phyloP scores from a whole-genome alignment of 2,797 vertebrate genomes.

The Acanthurus lineatus region DNA sequence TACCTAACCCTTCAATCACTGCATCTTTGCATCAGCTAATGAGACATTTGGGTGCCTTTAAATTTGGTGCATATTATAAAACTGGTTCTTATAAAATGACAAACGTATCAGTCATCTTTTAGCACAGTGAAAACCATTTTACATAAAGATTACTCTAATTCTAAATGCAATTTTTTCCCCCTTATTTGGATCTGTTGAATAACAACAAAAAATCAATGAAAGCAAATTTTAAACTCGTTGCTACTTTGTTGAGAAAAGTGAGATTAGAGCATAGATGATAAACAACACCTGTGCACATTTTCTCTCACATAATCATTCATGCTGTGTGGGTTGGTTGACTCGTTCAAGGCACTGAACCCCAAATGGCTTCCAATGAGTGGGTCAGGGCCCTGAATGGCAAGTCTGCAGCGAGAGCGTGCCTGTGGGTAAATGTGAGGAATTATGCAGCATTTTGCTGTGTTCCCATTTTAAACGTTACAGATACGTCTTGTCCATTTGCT shows the following conservation, averaged over 20 bases:
- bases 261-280: slow-evolving; percentile 1
- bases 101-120: too few relatives aligned
- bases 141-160: neutral
- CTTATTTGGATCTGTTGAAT: neutral
- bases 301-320: slow-evolving; percentile 2
- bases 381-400: neutral
- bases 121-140: neutral
- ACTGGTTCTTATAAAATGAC: neutral
- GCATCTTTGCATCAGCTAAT: neutral
- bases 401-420: neutral
- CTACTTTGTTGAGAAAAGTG: slow-evolving; percentile 11
- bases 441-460: slow-evolving; percentile 2
- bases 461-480: neutral
- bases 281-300: slow-evolving; percentile 4
- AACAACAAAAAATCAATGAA: neutral
- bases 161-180: too few relatives aligned
- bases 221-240: neutral
- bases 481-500: neutral
- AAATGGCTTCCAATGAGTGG: neutral
- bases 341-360: neutral
- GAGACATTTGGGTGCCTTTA: neutral
- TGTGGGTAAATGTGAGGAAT: neutral
- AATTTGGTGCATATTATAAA: neutral
- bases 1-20: neutral
- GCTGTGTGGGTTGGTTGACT: neutral